A percentile compares a stretch with the other conserved stretches of the same genome.
These are phyloP conservation scores for Percopsis omiscomaycus DNA, from an alignment of 2,797 vertebrate species.

Conservation along the genomic window DNA sequence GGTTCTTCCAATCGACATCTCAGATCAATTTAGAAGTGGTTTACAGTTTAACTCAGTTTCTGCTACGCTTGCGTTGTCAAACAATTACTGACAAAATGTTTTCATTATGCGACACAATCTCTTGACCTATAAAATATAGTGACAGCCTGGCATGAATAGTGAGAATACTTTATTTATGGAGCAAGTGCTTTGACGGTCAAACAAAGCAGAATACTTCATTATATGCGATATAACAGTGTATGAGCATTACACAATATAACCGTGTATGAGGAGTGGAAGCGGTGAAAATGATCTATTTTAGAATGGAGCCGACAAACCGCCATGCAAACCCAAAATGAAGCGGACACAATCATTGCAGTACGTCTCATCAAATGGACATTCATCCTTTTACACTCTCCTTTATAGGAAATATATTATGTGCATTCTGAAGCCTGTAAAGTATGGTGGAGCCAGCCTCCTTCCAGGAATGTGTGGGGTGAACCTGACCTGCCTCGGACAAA, in stretches of 20 bases:
- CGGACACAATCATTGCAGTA: too few species aligned
- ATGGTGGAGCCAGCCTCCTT: not conserved
- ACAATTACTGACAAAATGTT: conserved; percentile 68
- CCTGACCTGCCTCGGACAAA: not conserved
- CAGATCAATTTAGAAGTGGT: not conserved
- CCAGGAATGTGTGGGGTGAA: not conserved
- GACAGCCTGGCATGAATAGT: conserved; percentile 32
- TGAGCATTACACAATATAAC: too few species aligned
- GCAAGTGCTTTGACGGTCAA: too few species aligned
- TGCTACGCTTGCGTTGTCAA: not conserved
- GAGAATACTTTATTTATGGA: not conserved
- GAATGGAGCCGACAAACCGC: too few species aligned
- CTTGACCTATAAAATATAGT: conserved; percentile 46
- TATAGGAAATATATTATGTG: conserved; percentile 4
- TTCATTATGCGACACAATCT: conserved; percentile 36
- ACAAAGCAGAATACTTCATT: too few species aligned
- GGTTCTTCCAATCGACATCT: not conserved
- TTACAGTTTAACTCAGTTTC: conserved; percentile 34
- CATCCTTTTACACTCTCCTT: not conserved
- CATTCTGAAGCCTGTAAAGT: not conserved
- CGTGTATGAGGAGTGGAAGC: too few species aligned
- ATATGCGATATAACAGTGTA: too few species aligned
- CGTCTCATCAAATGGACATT: too few species aligned
- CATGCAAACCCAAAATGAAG: too few species aligned
- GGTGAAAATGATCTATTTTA: too few species aligned